phyloP scores from a whole-genome alignment of 2,113 vertebrate genomes.

The Nothocercus julius region DNA sequence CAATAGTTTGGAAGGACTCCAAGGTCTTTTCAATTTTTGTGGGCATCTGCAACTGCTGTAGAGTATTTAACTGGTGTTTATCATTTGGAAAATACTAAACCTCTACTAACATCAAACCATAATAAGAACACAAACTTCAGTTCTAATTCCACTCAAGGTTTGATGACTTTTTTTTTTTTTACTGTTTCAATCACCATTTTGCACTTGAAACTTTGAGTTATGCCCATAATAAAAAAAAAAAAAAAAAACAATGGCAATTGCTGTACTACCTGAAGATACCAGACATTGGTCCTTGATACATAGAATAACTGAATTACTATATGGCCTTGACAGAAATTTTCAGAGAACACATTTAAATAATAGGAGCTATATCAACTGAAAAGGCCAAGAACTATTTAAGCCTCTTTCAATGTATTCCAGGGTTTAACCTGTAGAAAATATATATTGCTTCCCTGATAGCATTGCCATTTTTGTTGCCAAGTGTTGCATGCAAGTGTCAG shows the following conservation, averaged over 20 bases:
- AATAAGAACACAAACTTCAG: background rate
- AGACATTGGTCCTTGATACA: background rate
- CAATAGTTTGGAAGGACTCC: background rate
- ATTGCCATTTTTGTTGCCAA: slow-evolving; percentile 36
- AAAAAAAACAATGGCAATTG: background rate
- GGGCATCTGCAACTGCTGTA: background rate
- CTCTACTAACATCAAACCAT: background rate
- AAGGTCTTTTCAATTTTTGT: background rate
- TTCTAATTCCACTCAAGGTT: background rate
- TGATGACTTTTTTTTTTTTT: background rate
- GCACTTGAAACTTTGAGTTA: background rate
- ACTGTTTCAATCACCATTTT: background rate
- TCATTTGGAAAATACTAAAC: background rate
- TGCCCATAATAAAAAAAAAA: background rate
- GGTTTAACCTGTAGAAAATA: background rate
- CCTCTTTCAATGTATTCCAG: background rate
- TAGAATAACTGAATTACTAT: background rate
- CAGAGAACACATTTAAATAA: background rate
- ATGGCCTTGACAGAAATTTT: background rate
- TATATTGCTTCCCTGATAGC: background rate
- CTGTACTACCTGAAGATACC: background rate
- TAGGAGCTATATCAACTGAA: background rate
- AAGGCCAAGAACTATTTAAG: background rate
- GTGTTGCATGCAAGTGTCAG: background rate
- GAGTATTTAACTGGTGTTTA: background rate